A percentile compares a stretch with the other conserved stretches of the same genome.
Conservation (phyloP, 2,888 invertebrate species). For the Eurytoma adleriae region DNA sequence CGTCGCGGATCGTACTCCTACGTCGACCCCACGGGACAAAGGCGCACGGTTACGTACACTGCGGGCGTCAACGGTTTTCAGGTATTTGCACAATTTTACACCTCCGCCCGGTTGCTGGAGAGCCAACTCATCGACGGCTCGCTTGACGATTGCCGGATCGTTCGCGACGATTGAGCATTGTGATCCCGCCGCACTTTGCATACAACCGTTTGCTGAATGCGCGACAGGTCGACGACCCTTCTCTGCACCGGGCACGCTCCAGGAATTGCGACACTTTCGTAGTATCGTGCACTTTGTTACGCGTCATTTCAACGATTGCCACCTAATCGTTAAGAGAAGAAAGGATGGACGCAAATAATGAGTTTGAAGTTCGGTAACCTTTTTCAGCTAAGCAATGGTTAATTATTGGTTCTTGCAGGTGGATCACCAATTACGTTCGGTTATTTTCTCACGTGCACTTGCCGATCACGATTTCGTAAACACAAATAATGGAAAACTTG, state of each 20-base stretch:
- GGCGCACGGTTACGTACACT: conserved; percentile 88
- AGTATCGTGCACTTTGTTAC: neutral
- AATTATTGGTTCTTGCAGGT: neutral
- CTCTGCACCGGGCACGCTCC: too few species aligned
- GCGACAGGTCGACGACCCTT: neutral
- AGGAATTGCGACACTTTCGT: neutral
- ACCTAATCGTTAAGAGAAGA: neutral
- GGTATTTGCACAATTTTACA: conserved; percentile 59
- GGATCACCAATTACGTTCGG: neutral
- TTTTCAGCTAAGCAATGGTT: neutral
- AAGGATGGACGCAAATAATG: neutral
- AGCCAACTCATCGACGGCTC: too few species aligned
- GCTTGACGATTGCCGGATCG: too few species aligned
- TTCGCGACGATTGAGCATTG: neutral
- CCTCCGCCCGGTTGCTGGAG: too few species aligned
- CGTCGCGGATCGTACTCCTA: conserved; percentile 91
- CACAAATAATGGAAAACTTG: conserved; percentile 1
- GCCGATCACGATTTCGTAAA: conserved; percentile 4
- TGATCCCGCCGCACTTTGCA: neutral
- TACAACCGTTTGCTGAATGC: neutral
- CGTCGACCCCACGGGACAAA: conserved; percentile 89
- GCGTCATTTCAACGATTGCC: neutral
- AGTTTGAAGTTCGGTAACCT: neutral
- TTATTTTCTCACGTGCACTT: neutral
- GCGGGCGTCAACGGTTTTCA: conserved; percentile 88